These are phyloP conservation scores for Piezodorus guildinii DNA, from an alignment of 1,140 invertebrate species.

Conservation along the genomic window DNA sequence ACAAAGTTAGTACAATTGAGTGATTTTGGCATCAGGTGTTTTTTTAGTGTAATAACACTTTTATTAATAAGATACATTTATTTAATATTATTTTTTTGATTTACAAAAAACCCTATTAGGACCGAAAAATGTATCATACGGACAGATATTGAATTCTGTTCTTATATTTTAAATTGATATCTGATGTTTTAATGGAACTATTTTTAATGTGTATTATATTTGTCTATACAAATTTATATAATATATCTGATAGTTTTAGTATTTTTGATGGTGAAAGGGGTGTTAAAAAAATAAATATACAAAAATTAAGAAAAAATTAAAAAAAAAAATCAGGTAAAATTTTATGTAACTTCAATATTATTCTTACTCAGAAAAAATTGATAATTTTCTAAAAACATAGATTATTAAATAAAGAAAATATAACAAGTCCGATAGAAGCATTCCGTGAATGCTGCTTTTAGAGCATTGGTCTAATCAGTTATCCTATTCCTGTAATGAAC, in stretches of 20 bases:
- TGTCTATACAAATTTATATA: constrained; percentile 5
- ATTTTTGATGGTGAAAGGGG: neutral
- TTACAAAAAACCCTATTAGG: neutral
- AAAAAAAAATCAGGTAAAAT: too few relatives aligned
- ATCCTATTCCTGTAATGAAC: too few relatives aligned
- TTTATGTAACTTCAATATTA: too few relatives aligned
- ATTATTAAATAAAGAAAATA: too few relatives aligned
- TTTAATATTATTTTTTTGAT: neutral
- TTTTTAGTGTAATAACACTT: constrained; percentile 3
- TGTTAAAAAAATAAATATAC: too few relatives aligned
- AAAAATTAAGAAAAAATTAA: too few relatives aligned
- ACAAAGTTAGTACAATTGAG: constrained; percentile 12
- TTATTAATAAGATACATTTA: neutral
- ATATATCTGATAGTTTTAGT: neutral
- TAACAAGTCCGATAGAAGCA: neutral
- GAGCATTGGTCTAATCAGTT: neutral
- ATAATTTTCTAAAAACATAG: too few relatives aligned
- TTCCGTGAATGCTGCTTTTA: constrained; percentile 7
- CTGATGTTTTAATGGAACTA: constrained; percentile 11
- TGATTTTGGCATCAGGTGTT: constrained; percentile 2
- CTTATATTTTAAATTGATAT: constrained; percentile 13
- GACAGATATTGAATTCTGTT: constrained; percentile 4
- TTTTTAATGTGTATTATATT: constrained; percentile 14
- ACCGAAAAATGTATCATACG: neutral
- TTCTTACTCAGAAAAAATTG: too few relatives aligned